Base-by-base conservation (phyloP, 1,140 invertebrate species). In the Ctenoplectra terminalis region DNA sequence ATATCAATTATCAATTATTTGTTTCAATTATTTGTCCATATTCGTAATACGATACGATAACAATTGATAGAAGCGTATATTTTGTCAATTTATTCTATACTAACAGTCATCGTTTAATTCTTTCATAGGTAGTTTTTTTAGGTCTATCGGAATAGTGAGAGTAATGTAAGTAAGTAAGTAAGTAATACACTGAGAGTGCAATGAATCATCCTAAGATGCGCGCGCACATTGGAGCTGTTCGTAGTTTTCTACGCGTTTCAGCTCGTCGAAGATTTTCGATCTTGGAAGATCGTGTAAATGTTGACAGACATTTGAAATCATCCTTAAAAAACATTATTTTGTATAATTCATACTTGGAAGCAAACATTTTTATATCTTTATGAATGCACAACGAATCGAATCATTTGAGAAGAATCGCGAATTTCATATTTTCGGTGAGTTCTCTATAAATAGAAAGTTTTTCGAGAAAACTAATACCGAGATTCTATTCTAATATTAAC, bases 361-460 rank as follows among this genome's bases (percentile, higher is more conserved):
- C n/a, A n/a, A n/a, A n/a, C n/a, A n/a, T n/a, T n/a, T 17, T 54
- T 58, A 26, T 58, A 61, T 69, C 29, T 67, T 61, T 60, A 31
- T 74, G 54, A 81, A 81, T 78, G 72, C 43, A 66, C 40, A n/a
- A 11, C 48, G 54, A 26, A 52, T 60, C 29, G 43, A 52, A 63
- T 82, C n/a, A 31, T 58, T 64, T 58, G 63, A 9, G 43, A 61
- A 63, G 46, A 76, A 70, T 69, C 23, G 26, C 20, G 23, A 50
- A 54, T 81, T 64, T 64, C 69, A 78, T 20, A 79, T 52, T 69
- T 76, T 84, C 58, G 85, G 86, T 87, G 48, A 87, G 85, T 84
- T 74, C 34, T 87, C 86, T 87, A 87, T 86, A 83, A 87, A 87
- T 87, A 87, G 72, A 78, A 67, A 40, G 23, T 8, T 72, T 48